These are phyloP conservation scores for Zingel zingel DNA, from an alignment of 2,113 vertebrate species.

Conservation along the genomic window DNA sequence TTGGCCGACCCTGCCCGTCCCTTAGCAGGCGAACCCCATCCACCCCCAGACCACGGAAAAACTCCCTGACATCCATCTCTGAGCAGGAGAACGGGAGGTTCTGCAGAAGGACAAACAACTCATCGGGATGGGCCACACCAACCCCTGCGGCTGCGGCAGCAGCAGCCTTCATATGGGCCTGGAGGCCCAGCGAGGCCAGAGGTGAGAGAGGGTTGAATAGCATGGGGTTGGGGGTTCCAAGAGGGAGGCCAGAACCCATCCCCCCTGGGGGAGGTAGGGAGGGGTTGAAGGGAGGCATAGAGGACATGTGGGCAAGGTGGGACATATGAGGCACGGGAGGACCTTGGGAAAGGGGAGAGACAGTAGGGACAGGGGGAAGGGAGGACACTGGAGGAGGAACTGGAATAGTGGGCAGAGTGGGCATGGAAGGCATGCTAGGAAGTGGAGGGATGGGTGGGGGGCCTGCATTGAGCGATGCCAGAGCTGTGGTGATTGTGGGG, in stretches of 20 bases:
- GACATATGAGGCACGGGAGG: slow-evolving; percentile 93
- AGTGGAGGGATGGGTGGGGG: slow-evolving; percentile 95
- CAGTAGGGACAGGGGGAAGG: slow-evolving; percentile 91
- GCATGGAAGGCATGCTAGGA: slow-evolving; percentile 92
- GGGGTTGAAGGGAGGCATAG: slow-evolving; percentile 93
- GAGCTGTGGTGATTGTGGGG: slow-evolving; percentile 88
- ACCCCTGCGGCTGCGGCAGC: slow-evolving; percentile 74
- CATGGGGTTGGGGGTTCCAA: slow-evolving; percentile 91
- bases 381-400: slow-evolving; percentile 94
- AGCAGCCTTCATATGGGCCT: slow-evolving; percentile 91
- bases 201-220: slow-evolving; percentile 94
- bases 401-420: slow-evolving; percentile 92
- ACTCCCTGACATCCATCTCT: slow-evolving; percentile 94
- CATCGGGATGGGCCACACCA: slow-evolving; percentile 86
- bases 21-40: slow-evolving; percentile 91
- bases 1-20: slow-evolving; percentile 93
- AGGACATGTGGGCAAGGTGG: slow-evolving; percentile 91
- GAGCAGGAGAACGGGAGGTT: slow-evolving; percentile 94
- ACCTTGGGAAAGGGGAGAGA: slow-evolving; percentile 90
- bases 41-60: slow-evolving; percentile 94
- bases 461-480: slow-evolving; percentile 88
- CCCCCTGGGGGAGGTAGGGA: slow-evolving; percentile 91
- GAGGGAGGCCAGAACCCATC: slow-evolving; percentile 88
- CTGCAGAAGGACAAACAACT: slow-evolving; percentile 93
- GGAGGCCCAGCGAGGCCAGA: slow-evolving; percentile 91